These are phyloP conservation scores for Drosophila paramelanica DNA, from an alignment of 2,888 invertebrate species.

Conservation along the genomic window DNA sequence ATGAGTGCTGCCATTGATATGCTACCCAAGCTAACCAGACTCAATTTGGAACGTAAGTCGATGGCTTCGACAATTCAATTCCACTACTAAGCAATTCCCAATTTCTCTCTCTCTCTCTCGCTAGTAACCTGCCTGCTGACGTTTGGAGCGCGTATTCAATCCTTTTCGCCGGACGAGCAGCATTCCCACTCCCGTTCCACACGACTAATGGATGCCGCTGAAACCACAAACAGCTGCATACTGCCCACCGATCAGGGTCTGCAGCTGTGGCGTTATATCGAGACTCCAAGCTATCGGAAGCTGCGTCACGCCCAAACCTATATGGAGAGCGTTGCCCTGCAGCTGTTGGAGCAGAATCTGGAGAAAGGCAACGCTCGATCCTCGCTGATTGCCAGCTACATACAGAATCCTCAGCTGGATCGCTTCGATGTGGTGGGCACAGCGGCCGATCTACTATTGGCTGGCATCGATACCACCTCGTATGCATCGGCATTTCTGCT, in stretches of 20 bases:
- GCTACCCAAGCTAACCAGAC: conserved; percentile 87
- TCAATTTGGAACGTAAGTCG: conserved; percentile 91
- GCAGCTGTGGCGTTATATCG: conserved; percentile 88
- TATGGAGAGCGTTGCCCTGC: conserved; percentile 90
- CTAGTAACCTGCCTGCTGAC: conserved; percentile 90
- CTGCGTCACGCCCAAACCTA: conserved; percentile 89
- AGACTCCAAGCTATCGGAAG: conserved; percentile 90
- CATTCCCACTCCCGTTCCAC: conserved; percentile 87
- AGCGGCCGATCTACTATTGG: conserved; percentile 93
- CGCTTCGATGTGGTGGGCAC: conserved; percentile 93
- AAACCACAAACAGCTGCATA: conserved; percentile 88
- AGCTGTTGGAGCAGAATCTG: conserved; percentile 87
- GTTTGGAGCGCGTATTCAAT: conserved; percentile 89
- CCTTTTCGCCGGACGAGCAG: conserved; percentile 88
- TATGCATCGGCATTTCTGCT: conserved; percentile 91
- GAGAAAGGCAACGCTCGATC: conserved; percentile 58
- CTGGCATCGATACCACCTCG: conserved; percentile 94
- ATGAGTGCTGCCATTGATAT: conserved; percentile 86
- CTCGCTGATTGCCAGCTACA: conserved; percentile 89
- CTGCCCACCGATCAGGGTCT: conserved; percentile 84
- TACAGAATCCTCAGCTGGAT: conserved; percentile 89
- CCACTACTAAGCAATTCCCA: not conserved
- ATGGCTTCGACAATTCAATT: not conserved
- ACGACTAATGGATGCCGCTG: conserved; percentile 90
- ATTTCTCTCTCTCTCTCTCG: not conserved